phyloP scores from a whole-genome alignment of 2,888 invertebrate genomes.

The Rhogogaster chlorosoma region DNA sequence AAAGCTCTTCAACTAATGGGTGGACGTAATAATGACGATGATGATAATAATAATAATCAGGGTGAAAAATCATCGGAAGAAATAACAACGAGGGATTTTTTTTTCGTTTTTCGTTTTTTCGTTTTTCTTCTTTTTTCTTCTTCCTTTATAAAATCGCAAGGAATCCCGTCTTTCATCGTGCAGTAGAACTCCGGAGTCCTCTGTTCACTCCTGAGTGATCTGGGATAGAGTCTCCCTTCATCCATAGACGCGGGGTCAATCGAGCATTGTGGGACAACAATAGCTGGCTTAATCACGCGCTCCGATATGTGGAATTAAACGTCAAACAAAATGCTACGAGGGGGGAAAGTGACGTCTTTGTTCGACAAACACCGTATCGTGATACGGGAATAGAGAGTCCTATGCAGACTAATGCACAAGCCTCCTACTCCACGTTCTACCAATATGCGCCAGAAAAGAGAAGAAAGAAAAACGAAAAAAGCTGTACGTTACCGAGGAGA shows the following conservation, averaged over 20 bases:
- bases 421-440: background rate
- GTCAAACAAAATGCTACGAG: slow-evolving; percentile 48
- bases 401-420: background rate
- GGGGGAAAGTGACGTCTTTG: slow-evolving; percentile 45
- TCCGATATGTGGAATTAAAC: slow-evolving; percentile 50
- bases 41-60: background rate
- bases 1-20: background rate
- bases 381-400: background rate
- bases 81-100: background rate
- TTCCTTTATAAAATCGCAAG: background rate
- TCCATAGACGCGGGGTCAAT: slow-evolving; percentile 47
- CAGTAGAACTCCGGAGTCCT: background rate
- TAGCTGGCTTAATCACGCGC: slow-evolving; percentile 49
- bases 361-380: slow-evolving; percentile 42
- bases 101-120: no score
- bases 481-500: background rate
- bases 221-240: slow-evolving; percentile 39
- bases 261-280: slow-evolving; percentile 49
- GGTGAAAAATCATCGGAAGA: background rate
- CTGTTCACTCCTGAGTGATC: slow-evolving; percentile 28
- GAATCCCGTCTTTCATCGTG: background rate
- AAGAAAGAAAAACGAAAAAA: background rate
- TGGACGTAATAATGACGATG: background rate
- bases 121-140: background rate
- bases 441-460: background rate